Evolutionary conservation across 2,888 invertebrate species (phyloP), one percentile per base, ranked within the genome.

Genomic region (Cepaea hortensis): DNA sequence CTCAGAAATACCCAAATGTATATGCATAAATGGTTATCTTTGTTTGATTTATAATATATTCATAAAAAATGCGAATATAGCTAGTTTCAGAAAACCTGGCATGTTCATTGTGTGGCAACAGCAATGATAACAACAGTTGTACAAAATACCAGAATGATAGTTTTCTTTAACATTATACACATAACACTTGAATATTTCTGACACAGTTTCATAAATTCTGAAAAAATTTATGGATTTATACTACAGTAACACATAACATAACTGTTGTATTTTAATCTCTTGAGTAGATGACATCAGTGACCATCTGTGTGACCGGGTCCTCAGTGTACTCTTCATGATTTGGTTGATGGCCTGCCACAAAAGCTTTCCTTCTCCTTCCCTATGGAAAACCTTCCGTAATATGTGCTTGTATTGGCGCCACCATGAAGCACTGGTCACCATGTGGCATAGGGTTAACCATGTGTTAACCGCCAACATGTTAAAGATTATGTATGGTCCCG

Each of bases 361-460:
- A 89, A 98, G 97, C 93, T 99, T 99, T 95, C 99, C 99, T 0
- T 97, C 98, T 5, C 99, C 99, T 9, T 97, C 98, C 1, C 95
- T 98, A 90, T 99, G 98, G 98, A 98, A 98, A 94, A 98, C 98
- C 0, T 95, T 99, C 89, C 96, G 97, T 91, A 98, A 98, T 95
- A 97, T 98, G 92, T 98, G 98, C 94, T 96, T 97, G 92, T 96
- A 97, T 92, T 99, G 99, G 98, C 96, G 99, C 18, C 99, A 99
- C 95, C 96, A 98, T 88, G 96, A 97, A 88, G 97, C 98, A 68
- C 96, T 99, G 11, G 96, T 98, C 55, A 97, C 97, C 94, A 98
- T 99, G 93, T 98, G 98, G 98, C 97, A 98, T 95, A 96, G 98
- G 89, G 97, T 98, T 65, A 98, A 98, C 94, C 96, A 98, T 81